Percentiles rank a stretch among this genome's conserved stretches.
Evolutionary conservation across 2,888 invertebrate species (phyloP).

Genomic region (Lumbricus terrestris): DNA sequence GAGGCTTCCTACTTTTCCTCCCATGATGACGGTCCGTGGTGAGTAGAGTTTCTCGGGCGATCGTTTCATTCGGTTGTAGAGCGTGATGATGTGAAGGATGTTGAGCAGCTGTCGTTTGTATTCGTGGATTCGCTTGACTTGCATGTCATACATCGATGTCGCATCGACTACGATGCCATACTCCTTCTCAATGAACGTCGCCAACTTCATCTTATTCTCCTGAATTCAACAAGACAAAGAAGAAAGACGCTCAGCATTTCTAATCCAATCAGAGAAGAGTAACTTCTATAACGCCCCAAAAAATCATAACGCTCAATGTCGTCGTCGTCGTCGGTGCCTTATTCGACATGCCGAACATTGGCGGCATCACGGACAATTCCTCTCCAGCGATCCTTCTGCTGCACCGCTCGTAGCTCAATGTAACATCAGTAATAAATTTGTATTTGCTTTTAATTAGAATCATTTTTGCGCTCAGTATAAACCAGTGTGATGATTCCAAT

Average conservation of each 20-base stretch:
- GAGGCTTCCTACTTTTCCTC: slow-evolving; percentile 60
- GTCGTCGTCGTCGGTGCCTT: no score
- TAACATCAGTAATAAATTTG: neutral
- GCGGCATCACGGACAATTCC: no score
- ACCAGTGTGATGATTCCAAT: no score
- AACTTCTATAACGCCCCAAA: neutral
- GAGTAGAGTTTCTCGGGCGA: slow-evolving; percentile 80
- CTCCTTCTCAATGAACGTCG: slow-evolving; percentile 80
- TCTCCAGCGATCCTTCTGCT: no score
- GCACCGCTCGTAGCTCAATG: no score
- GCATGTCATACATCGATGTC: slow-evolving; percentile 92
- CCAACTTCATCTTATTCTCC: slow-evolving; percentile 91
- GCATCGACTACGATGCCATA: slow-evolving; percentile 87
- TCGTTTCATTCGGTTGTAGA: slow-evolving; percentile 96
- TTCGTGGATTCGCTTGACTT: slow-evolving; percentile 96
- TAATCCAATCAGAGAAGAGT: neutral
- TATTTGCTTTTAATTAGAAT: no score
- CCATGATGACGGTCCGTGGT: slow-evolving; percentile 95
- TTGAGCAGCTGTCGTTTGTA: slow-evolving; percentile 97
- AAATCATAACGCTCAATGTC: no score
- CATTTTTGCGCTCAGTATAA: no score
- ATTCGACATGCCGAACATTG: no score
- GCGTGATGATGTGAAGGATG: slow-evolving; percentile 83
- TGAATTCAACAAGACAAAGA: slow-evolving; percentile 35
- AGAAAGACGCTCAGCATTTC: neutral